Base-by-base conservation (phyloP, 2,888 invertebrate species). In the Lochmaea capreae region DNA sequence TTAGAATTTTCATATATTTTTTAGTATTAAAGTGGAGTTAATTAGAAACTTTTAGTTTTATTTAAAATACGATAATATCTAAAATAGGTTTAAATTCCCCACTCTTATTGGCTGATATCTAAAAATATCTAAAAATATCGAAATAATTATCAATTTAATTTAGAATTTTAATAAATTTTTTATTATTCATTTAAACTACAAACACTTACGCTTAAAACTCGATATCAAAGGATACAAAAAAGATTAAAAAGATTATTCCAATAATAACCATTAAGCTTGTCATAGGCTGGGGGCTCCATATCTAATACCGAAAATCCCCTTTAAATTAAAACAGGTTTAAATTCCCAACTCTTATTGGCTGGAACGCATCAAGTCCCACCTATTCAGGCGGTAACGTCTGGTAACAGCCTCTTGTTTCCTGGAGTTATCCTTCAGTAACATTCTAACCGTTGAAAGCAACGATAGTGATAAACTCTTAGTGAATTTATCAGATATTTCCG, bases 191-290 rank as follows among this genome's bases (percentile, higher is more conserved):
- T 43, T n/a, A n/a, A n/a, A 43, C 18, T 3, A 10, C n/a, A 42
- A 42, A 62, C 10, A 14, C 9, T 42, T 42, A 16, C 42, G 16
- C 16, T 62, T 39, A 62, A 39, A 62, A 16, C 62, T 42, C 4
- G 42, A 42, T 43, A 62, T 11, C 62, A 16, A 62, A 62, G 43
- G 42, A 43, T 62, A 43, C 18, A 62, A 61, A 12, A 49, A 26
- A 62, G 62, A 62, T 62, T 39, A 67, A 57, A 67, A 22, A 67
- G 67, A 59, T 67, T 22, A 67, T 59, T 59, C 46, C 33, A 67
- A 67, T 46, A 66, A 52, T 54, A 58, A 58, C 58, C 43, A 14
- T 52, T 59, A n/a, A 59, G 62, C 58, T 59, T 42, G 46, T 59
- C 58, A 67, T 67, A 67, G 67, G 67, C 52, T 14, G 58, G 26